Evolutionary conservation across 2,113 vertebrate species (phyloP).

Genomic region (Crocuta crocuta): DNA sequence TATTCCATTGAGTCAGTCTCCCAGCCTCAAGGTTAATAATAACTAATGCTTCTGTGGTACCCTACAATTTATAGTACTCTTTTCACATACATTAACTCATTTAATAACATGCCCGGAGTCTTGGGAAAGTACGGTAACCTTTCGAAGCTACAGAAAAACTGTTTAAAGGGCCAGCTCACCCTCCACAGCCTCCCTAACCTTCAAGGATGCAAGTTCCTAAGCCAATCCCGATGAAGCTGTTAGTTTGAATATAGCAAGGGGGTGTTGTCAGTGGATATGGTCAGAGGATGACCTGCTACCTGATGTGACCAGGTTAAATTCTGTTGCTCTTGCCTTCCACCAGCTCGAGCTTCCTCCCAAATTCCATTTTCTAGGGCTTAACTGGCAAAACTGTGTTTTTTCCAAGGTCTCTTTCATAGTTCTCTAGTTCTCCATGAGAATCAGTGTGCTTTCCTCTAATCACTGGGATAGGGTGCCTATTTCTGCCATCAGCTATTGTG

Average conservation of each 20-base stretch:
- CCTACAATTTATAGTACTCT: neutral
- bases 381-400: neutral
- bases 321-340: neutral
- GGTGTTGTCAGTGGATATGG: neutral
- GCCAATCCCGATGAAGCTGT: neutral
- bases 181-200: neutral
- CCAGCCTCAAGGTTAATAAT: conserved; percentile 1
- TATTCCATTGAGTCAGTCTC: neutral
- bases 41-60: neutral
- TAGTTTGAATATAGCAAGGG: neutral
- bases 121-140: neutral
- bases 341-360: neutral
- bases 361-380: neutral
- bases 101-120: neutral
- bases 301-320: neutral
- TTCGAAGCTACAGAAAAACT: neutral
- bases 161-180: neutral
- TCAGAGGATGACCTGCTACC: neutral
- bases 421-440: neutral
- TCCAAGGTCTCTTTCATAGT: neutral
- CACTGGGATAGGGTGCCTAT: neutral
- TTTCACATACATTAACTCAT: neutral
- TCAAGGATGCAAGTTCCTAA: neutral
- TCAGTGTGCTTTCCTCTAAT: neutral
- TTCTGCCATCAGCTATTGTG: neutral